Percentiles rank a stretch among this genome's conserved stretches.
Conservation (phyloP, 2,113 vertebrate genomes). For the Bubo scandiacus region DNA sequence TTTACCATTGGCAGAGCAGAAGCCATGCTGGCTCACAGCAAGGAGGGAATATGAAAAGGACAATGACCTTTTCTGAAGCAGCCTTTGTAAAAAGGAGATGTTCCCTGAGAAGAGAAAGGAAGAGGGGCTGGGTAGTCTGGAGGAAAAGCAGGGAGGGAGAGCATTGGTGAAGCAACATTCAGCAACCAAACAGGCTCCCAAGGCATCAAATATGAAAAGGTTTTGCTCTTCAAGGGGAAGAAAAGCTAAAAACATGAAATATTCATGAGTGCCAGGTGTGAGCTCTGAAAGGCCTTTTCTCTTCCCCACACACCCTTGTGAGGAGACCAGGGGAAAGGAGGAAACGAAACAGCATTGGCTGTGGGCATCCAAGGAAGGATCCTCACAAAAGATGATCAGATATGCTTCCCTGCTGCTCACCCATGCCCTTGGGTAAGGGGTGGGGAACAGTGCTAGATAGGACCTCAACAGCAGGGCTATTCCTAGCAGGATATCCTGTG, state of each 20-base stretch:
- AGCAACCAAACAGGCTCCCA: slow-evolving; percentile 25
- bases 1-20: slow-evolving; percentile 18
- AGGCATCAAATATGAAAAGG: slow-evolving; percentile 62
- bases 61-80: slow-evolving; percentile 64
- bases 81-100: background rate
- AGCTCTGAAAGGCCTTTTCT: background rate
- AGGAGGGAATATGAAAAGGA: slow-evolving; percentile 56
- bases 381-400: background rate
- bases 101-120: slow-evolving; percentile 29
- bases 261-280: slow-evolving; percentile 49
- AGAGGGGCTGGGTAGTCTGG: background rate
- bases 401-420: background rate
- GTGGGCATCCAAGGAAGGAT: background rate
- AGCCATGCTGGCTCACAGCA: slow-evolving; percentile 50
- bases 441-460: background rate
- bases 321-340: background rate
- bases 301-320: background rate
- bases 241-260: slow-evolving; percentile 58
- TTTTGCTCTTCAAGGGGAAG: slow-evolving; percentile 44
- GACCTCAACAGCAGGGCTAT: background rate
- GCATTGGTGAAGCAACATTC: slow-evolving; percentile 20
- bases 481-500: background rate
- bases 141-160: background rate
- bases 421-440: background rate
- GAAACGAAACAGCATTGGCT: background rate